Conservation (phyloP, 2,113 vertebrate genomes). For the Antidorcas marsupialis region DNA sequence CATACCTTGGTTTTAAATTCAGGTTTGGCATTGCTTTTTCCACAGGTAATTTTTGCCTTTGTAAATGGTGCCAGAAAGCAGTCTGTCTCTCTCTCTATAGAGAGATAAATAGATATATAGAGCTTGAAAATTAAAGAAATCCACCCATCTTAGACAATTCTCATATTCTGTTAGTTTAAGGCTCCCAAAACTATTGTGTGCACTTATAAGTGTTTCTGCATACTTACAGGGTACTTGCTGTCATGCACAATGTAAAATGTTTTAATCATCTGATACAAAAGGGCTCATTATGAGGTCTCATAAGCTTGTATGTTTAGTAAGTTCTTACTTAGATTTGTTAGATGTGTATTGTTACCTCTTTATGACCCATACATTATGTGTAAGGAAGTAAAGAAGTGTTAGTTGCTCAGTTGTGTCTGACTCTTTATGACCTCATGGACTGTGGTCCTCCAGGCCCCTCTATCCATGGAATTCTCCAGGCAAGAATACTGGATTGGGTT, state of each 20-base stretch:
- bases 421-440: background rate
- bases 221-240: background rate
- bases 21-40: background rate
- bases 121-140: background rate
- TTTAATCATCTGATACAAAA: background rate
- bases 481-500: background rate
- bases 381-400: background rate
- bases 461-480: background rate
- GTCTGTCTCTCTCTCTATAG: background rate
- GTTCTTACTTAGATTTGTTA: background rate
- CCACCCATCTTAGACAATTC: background rate
- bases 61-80: background rate
- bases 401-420: background rate
- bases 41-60: conserved; percentile 21
- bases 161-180: background rate
- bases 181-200: background rate
- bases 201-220: background rate
- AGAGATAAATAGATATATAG: background rate
- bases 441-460: background rate
- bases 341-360: background rate
- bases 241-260: background rate
- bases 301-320: background rate
- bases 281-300: background rate
- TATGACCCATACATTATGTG: background rate
- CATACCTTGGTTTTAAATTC: background rate